These are phyloP conservation scores for Picathartes gymnocephalus DNA, from an alignment of 2,113 vertebrate genomes.

Conservation along the genomic window DNA sequence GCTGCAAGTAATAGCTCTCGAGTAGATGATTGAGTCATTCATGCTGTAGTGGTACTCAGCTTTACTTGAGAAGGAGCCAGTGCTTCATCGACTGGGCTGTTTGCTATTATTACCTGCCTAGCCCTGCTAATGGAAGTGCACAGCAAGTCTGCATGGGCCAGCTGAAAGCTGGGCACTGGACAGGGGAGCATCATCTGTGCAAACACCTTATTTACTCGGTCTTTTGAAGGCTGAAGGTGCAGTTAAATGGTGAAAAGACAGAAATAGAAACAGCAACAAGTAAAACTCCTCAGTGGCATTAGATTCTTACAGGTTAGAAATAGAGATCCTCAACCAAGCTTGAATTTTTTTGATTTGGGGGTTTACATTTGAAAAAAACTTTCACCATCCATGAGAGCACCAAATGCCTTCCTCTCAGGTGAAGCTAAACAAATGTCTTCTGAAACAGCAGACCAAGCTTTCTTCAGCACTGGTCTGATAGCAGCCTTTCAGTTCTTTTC, in stretches of 20 bases:
- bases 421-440: background rate
- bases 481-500: background rate
- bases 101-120: constrained; percentile 57
- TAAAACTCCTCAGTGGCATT: background rate
- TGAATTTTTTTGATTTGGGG: background rate
- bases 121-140: constrained; percentile 30
- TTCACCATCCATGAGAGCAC: background rate
- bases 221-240: constrained; percentile 30
- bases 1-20: constrained; percentile 72
- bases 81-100: constrained; percentile 48
- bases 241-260: background rate
- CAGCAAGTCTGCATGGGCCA: background rate
- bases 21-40: constrained; percentile 75
- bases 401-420: background rate
- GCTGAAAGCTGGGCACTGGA: background rate
- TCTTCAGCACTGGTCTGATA: background rate
- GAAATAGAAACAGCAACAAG: constrained; percentile 32
- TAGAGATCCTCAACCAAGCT: background rate
- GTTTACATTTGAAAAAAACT: background rate
- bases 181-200: background rate
- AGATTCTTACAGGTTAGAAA: background rate
- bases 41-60: constrained; percentile 64
- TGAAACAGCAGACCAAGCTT: background rate
- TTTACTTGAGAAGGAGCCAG: constrained; percentile 67
- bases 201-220: background rate